phyloP scores from a whole-genome alignment of 2,888 invertebrate genomes.

The Eledona agricola region DNA sequence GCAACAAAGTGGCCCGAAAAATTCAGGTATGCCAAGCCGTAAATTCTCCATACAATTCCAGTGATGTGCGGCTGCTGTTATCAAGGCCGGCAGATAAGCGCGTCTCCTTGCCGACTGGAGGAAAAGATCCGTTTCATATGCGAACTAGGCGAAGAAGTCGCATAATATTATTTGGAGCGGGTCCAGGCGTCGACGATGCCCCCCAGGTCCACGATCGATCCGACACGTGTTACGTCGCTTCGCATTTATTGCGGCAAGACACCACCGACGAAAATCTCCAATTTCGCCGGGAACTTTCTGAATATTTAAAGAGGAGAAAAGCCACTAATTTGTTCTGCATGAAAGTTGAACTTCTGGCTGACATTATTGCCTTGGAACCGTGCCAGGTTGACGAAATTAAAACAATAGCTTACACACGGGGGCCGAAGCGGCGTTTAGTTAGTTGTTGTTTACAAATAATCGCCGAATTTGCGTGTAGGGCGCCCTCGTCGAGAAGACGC shows the following conservation, averaged over 20 bases:
- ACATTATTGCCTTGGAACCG: constrained; percentile 57
- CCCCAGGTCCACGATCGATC: too few species aligned
- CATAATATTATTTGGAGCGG: too few species aligned
- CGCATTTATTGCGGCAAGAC: constrained; percentile 34
- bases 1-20: constrained; percentile 15
- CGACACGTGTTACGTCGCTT: constrained; percentile 41
- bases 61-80: constrained; percentile 6
- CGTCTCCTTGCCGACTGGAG: constrained; percentile 26
- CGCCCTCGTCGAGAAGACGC: too few species aligned
- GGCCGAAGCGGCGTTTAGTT: too few species aligned
- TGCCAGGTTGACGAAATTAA: constrained; percentile 59
- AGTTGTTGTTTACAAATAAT: constrained; percentile 32
- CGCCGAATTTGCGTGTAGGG: not conserved
- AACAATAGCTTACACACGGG: constrained; percentile 55
- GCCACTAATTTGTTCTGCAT: constrained; percentile 59
- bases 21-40: constrained; percentile 18
- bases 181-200: too few species aligned
- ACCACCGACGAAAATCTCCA: constrained; percentile 43
- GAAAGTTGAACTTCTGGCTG: constrained; percentile 57
- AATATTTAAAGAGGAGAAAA: constrained; percentile 55
- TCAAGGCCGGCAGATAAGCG: constrained; percentile 11
- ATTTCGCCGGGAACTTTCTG: constrained; percentile 52
- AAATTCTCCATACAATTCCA: constrained; percentile 6
- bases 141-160: too few species aligned
- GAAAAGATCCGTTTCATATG: too few species aligned